Conservation (phyloP, 2,888 invertebrate genomes). For the Eupithecia abbreviata region DNA sequence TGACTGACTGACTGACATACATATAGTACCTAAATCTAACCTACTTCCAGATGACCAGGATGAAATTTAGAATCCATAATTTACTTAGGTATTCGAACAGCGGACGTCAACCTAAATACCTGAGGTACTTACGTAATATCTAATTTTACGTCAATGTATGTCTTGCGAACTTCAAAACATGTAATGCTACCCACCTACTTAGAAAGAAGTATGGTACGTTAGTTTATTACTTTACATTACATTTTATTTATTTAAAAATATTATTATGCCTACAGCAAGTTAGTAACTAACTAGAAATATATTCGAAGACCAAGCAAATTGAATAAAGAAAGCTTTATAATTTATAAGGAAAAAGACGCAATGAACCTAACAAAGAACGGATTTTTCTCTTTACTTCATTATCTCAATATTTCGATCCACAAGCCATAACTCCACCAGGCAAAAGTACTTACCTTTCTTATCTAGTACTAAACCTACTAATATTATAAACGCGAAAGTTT, state of each 20-base stretch:
- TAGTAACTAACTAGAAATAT: background rate
- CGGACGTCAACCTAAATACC: too few relatives aligned
- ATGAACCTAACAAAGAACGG: background rate
- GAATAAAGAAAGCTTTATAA: background rate
- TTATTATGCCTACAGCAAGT: background rate
- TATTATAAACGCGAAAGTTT: too few relatives aligned
- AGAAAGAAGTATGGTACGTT: too few relatives aligned
- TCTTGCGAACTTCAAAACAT: background rate
- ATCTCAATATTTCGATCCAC: background rate
- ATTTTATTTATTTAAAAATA: background rate
- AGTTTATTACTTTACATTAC: background rate
- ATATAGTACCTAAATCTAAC: too few relatives aligned
- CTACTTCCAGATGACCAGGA: too few relatives aligned
- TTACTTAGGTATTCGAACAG: too few relatives aligned
- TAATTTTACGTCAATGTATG: too few relatives aligned
- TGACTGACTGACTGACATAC: too few relatives aligned
- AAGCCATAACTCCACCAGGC: background rate
- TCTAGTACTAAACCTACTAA: background rate
- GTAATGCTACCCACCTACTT: too few relatives aligned
- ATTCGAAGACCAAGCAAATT: background rate
- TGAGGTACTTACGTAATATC: too few relatives aligned
- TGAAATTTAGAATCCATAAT: too few relatives aligned
- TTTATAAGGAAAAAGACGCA: constrained; percentile 1
- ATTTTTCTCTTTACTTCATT: background rate
- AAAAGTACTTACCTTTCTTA: background rate